Evolutionary conservation across 2,888 invertebrate species (phyloP).

Genomic region (Schrankia costaestrigalis): DNA sequence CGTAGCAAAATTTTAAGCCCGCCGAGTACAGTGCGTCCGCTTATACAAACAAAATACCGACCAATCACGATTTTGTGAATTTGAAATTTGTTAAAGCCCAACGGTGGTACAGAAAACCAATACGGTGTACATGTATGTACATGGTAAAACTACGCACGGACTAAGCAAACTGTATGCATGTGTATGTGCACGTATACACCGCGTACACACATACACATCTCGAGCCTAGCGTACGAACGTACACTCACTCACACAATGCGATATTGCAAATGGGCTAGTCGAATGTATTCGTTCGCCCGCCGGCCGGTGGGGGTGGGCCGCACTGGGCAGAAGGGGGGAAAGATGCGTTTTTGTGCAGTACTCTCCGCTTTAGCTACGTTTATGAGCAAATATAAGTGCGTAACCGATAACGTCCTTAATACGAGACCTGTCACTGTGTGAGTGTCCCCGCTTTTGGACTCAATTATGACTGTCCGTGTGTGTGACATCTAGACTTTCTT

Average conservation of each 20-base stretch:
- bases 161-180: conserved; percentile 61
- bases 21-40: conserved; percentile 51
- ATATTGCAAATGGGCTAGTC: conserved; percentile 79
- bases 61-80: conserved; percentile 80
- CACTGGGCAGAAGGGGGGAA: conserved; percentile 46
- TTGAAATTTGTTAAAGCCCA: conserved; percentile 78
- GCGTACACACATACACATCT: conserved; percentile 38
- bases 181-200: conserved; percentile 51
- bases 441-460: conserved; percentile 42
- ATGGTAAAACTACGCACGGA: conserved; percentile 72
- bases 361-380: conserved; percentile 65
- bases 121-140: conserved; percentile 58
- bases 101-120: conserved; percentile 75
- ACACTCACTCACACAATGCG: conserved; percentile 74
- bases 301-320: conserved; percentile 54
- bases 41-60: conserved; percentile 76
- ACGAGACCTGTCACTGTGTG: conserved; percentile 30
- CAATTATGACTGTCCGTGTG: conserved; percentile 41
- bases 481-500: conserved; percentile 37
- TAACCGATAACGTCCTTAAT: conserved; percentile 62
- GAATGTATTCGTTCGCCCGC: conserved; percentile 77
- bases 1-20: conserved; percentile 59
- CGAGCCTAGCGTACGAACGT: conserved; percentile 35
- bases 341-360: conserved; percentile 79
- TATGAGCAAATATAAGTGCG: conserved; percentile 75